Conservation (phyloP, 1,140 invertebrate species). For the Microplitis mediator region DNA sequence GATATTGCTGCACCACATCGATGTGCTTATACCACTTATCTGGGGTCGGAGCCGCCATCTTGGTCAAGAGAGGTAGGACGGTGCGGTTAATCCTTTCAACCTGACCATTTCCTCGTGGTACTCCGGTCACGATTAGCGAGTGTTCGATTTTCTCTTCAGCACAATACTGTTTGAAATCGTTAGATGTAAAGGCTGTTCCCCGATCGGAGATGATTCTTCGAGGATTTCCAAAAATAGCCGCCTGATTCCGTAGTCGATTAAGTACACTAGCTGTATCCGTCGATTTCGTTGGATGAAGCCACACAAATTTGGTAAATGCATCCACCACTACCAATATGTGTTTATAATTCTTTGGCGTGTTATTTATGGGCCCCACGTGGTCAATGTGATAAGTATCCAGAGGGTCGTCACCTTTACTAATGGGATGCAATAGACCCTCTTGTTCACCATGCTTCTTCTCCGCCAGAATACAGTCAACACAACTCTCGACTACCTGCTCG, state of each 20-base stretch:
- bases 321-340: constrained; percentile 51
- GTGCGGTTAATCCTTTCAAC: constrained; percentile 30
- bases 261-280: constrained; percentile 37
- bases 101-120: no score
- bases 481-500: constrained; percentile 40
- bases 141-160: constrained; percentile 43
- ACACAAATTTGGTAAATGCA: constrained; percentile 54
- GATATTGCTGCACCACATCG: background rate
- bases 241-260: constrained; percentile 35
- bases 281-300: constrained; percentile 50
- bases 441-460: constrained; percentile 35
- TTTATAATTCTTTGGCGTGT: constrained; percentile 53
- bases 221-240: constrained; percentile 48
- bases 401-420: constrained; percentile 37
- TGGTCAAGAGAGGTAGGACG: background rate
- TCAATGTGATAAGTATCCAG: constrained; percentile 34
- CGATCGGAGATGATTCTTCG: constrained; percentile 45
- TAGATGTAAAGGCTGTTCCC: constrained; percentile 51
- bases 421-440: constrained; percentile 37
- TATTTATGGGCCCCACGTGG: constrained; percentile 40
- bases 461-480: constrained; percentile 45
- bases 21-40: constrained; percentile 21
- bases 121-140: constrained; percentile 35
- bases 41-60: background rate
- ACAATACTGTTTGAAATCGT: constrained; percentile 46